Evolutionary conservation across 2,888 invertebrate genomes (phyloP), one percentile per base, ranked within the genome.

Genomic region (Andrena fulva): DNA sequence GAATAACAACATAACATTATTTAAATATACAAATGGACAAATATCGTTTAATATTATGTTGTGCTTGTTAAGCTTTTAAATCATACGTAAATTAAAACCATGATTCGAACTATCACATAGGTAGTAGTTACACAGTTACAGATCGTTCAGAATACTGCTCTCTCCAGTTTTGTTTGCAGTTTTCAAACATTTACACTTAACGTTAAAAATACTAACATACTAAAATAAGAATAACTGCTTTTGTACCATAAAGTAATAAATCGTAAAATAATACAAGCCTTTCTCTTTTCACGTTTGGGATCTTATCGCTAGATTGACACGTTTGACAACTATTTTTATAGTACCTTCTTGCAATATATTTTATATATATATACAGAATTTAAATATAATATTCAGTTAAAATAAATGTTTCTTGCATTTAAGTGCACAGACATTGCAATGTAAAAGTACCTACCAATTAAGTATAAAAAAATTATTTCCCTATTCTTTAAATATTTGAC

Each of bases 341-440:
- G 42, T 42, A 42, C 31, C 20, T 71, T 62, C 10, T 79, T 70
- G 31, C n/a, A 67, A 48, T 79, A 71, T 54, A 80, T 66, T 52
- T 81, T 70, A 73, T 60, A 0, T 70, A 0, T 70, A 52, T 24
- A 75, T 67, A 48, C 29, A 76, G 48, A 81, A 81, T 63, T 52
- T 64, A 70, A 71, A 70, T 56, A 81, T 70, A 50, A 67, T 35
- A 67, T 78, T 67, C 70, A 52, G 67, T 81, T 76, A 48, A 62
- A 63, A 67, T 56, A 71, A 75, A 68, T 16, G 70, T 8, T 64
- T 27, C 35, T 29, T n/a, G 12, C 24, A 52, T 52, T 67, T 56
- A n/a, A 60, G 8, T 48, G 16, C 66, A 33, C 10, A 71, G 31
- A 66, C 20, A 81, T 42, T 72, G 68, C 29, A 82, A 82, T 70